Base-by-base conservation (phyloP, 2,797 vertebrate genomes). In the Micrastur ruficollis region DNA sequence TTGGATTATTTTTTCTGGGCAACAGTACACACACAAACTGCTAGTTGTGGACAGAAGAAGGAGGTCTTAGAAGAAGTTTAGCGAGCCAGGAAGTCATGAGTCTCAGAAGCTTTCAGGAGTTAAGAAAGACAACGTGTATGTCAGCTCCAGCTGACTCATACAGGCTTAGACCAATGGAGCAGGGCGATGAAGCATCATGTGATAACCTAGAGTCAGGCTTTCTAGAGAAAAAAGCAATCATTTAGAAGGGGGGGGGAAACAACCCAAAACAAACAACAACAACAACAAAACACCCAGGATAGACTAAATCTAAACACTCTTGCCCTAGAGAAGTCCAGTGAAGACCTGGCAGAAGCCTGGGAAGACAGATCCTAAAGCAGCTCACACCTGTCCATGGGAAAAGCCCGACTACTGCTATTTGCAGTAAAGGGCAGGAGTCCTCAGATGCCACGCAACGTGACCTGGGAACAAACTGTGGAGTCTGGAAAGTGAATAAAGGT, bases 341-440 rank as follows among this genome's bases (percentile, higher is more conserved):
- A 80, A 75, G 59, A 73, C 7, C 34, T 90, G 82, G 53, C 90
- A 93, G 71, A 91, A 82, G 40, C 63, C 74, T 10, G 32, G 27
- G 27, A 87, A 71, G 38, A 81, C 36, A 36, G 47, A 92, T 85
- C 68, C 46, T 84, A 93, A 92, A 91, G 75, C 62, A 95, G 63
- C 71, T 91, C 80, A 75, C 88, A 95, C 82, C 76, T 90, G 93
- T 79, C 86, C 73, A n/a, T 2, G 26, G 36, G 36, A 86, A 94
- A 63, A n/a, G 36, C 73, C 58, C 3, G 17, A 49, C 73, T 50
- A 72, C 66, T 89, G 62, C 52, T 94, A 96, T 93, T 94, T 89
- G 67, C 82, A 94, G 90, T 70, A 81, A 95, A 88, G 58, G 90
- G 73, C 85, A 97, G 61, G 40, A 94, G 88, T 72, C 31, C 50